Evolutionary conservation across 2,888 invertebrate species (phyloP).

Genomic region (Amorpha juglandis): DNA sequence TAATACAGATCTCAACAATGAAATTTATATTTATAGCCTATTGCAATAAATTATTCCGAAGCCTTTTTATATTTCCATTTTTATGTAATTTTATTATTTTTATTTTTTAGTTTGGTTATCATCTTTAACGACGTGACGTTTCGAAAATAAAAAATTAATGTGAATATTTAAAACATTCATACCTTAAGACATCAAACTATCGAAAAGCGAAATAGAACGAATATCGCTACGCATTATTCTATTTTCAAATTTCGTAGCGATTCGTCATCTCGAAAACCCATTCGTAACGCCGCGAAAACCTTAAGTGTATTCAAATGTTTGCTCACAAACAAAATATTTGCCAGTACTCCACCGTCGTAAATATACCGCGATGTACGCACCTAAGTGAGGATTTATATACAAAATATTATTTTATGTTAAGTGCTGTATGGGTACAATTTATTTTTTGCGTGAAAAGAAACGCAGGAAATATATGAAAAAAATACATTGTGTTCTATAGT

Average conservation of each 20-base stretch:
- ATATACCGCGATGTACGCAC: conserved; percentile 35
- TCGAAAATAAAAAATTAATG: no score
- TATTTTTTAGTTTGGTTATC: no score
- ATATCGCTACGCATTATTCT: background rate
- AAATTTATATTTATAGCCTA: no score
- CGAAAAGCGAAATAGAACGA: background rate
- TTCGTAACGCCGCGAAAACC: conserved; percentile 22
- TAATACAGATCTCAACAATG: no score
- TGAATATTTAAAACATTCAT: no score
- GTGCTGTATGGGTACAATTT: conserved; percentile 31
- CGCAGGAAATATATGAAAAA: background rate
- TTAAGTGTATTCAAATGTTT: conserved; percentile 51
- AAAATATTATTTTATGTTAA: conserved; percentile 40
- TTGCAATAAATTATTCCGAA: no score
- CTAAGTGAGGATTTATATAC: conserved; percentile 30
- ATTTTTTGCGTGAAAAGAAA: conserved; percentile 6
- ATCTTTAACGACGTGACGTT: no score
- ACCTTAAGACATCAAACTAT: background rate
- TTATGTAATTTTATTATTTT: no score
- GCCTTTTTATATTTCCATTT: no score
- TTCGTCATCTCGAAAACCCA: conserved; percentile 8
- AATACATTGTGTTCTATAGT: background rate
- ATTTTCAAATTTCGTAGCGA: conserved; percentile 1
- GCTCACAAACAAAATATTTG: conserved; percentile 43
- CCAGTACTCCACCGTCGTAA: conserved; percentile 41